Evolutionary conservation across 2,888 invertebrate species (phyloP).

Genomic region (Adineta ricciae): DNA sequence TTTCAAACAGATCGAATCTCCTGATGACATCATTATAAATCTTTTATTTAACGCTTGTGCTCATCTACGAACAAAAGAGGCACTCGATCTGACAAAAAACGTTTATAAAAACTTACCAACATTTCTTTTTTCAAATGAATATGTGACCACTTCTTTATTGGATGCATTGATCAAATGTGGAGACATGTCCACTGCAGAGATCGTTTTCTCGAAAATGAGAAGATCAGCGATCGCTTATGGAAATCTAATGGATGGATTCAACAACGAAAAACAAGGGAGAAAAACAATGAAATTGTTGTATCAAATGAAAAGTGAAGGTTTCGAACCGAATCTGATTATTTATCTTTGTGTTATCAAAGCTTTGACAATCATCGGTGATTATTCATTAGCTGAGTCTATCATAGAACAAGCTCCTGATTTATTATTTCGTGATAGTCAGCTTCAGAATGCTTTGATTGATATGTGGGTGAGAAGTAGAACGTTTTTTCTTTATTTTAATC

Average conservation of each 20-base stretch:
- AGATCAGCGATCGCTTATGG: not conserved
- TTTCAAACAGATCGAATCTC: not conserved
- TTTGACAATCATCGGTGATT: not conserved
- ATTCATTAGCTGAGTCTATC: not conserved
- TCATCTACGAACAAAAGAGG: not conserved
- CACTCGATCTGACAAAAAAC: not conserved
- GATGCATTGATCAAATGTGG: too few relatives aligned
- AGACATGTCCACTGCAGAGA: not conserved
- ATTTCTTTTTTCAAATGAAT: not conserved
- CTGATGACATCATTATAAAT: not conserved
- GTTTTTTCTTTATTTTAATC: too few relatives aligned
- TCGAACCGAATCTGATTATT: not conserved
- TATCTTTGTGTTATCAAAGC: not conserved
- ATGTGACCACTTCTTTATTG: not conserved
- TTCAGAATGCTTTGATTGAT: not conserved
- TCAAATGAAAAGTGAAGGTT: not conserved
- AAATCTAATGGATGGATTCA: not conserved
- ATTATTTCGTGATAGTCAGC: not conserved
- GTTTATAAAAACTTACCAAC: not conserved
- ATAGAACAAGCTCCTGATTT: not conserved
- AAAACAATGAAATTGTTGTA: not conserved
- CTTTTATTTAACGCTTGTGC: not conserved
- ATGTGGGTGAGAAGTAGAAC: not conserved
- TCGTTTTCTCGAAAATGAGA: not conserved
- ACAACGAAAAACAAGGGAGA: not conserved